Percentiles rank a stretch among this genome's conserved stretches.
Evolutionary conservation across 1,140 invertebrate genomes (phyloP).

Genomic region (Bicyclus anynana): DNA sequence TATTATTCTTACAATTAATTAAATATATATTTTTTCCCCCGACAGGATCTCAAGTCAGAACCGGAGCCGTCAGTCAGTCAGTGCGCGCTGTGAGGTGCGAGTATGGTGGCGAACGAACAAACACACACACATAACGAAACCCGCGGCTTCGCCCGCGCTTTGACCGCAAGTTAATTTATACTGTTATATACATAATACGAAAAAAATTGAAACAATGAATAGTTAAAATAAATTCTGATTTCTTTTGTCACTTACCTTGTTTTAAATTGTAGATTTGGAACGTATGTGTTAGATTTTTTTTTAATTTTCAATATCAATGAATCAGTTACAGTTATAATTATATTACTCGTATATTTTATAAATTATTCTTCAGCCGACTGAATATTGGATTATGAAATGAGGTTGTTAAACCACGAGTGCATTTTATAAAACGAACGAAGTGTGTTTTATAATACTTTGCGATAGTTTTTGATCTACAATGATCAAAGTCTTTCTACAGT

Average conservation of each 20-base stretch:
- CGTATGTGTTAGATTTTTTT: too few species aligned
- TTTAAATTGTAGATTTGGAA: neutral
- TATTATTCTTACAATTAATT: neutral
- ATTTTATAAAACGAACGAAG: too few species aligned
- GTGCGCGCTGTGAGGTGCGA: conserved; percentile 36
- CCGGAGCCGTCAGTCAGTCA: conserved; percentile 38
- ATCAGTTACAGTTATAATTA: too few species aligned
- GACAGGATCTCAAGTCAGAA: conserved; percentile 32
- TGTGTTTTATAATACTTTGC: too few species aligned
- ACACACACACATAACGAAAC: neutral
- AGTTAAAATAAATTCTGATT: neutral
- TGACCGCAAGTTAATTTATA: neutral
- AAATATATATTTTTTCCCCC: conserved; percentile 18
- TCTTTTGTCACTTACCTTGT: neutral
- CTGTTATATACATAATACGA: neutral
- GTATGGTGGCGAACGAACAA: neutral
- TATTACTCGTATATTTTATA: too few species aligned
- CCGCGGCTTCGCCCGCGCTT: neutral
- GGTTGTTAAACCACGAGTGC: too few species aligned
- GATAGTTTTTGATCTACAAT: too few species aligned
- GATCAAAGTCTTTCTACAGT: too few species aligned
- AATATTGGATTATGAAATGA: too few species aligned
- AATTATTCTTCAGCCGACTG: too few species aligned
- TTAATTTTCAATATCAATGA: too few species aligned
- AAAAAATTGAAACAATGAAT: neutral